These are phyloP conservation scores for Hippocampus kuda DNA, from an alignment of 2,797 vertebrate species.

Conservation along the genomic window DNA sequence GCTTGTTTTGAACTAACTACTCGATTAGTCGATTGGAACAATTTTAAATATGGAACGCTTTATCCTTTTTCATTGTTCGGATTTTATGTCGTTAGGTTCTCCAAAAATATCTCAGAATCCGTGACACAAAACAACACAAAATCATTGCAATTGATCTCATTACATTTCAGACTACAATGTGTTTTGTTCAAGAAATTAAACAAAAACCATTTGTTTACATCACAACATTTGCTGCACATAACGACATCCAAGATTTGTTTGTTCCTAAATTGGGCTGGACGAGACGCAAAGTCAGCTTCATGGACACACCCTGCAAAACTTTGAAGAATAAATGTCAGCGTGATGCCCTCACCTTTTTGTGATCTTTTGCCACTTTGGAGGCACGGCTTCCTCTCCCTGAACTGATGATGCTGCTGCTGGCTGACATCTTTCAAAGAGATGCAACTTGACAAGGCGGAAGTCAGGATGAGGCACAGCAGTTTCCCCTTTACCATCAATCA, in stretches of 20 bases:
- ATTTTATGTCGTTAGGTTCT: too few relatives aligned
- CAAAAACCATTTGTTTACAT: background rate
- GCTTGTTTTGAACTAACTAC: too few relatives aligned
- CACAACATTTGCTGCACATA: background rate
- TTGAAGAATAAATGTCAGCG: background rate
- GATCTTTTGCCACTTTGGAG: slow-evolving; percentile 71
- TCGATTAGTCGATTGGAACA: too few relatives aligned
- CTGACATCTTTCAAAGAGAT: slow-evolving; percentile 52
- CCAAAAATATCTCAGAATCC: background rate
- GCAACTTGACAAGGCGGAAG: slow-evolving; percentile 35
- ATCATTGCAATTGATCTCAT: too few relatives aligned
- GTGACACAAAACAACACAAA: too few relatives aligned
- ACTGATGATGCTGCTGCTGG: slow-evolving; percentile 50
- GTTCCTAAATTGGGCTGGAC: background rate
- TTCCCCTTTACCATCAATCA: slow-evolving; percentile 38
- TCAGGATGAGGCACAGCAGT: slow-evolving; percentile 18
- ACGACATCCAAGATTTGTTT: background rate
- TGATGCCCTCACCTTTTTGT: slow-evolving; percentile 77
- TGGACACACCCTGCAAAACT: too few relatives aligned
- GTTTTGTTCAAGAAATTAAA: background rate
- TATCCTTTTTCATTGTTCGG: too few relatives aligned
- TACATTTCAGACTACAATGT: background rate
- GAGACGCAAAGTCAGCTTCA: background rate
- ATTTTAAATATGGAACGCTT: too few relatives aligned
- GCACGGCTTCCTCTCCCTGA: slow-evolving; percentile 57